Base-by-base conservation (phyloP, 2,113 vertebrate species). In the Camarhynchus parvulus region DNA sequence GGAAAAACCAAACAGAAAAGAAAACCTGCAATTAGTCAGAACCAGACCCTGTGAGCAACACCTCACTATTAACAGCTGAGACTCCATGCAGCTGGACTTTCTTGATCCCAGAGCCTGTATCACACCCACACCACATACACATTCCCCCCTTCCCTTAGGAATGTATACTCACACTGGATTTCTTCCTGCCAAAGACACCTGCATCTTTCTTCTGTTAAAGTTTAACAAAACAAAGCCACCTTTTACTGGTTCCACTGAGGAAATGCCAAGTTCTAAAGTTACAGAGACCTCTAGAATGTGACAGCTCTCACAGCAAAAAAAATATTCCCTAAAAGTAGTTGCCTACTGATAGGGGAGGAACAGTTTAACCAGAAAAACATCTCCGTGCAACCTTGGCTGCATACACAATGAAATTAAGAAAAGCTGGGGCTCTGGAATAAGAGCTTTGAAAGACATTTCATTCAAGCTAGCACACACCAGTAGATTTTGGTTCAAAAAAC, bases 181-280 rank as follows among this genome's bases (percentile, higher is more conserved):
- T 77, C 59, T 35, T 93, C 50, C 70, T 49, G 55, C 30, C 84
- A 74, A 73, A 92, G 70, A 61, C 59, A 89, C 86, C 81, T 82
- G 75, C 73, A 84, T 78, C 74, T 56, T 73, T 79, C 62, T 87
- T 59, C 63, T 59, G 50, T 55, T 90, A 20, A 80, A 80, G 39
- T 85, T 90, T 59, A 80, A 80, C 63, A 90, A 87, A 89, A 85
- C 42, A 50, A 83, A 92, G 75, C 17, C 59, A 62, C 50, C 13
- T 94, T 92, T 87, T 80, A 85, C 47, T 47, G 63, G 35, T 87
- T 90, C 44, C 46, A 59, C 39, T 15, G 17, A 63, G 56, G 41
- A 94, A 91, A 95, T 55, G 42, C 10, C 12, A 5, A 66, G 66
- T 89, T 95, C 89, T 89, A 46, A 78, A 94, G 69, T 66, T 92